A percentile compares a stretch with the other conserved stretches of the same genome.
Conservation (phyloP, 2,888 invertebrate species). For the Eugnorisma glareosa region DNA sequence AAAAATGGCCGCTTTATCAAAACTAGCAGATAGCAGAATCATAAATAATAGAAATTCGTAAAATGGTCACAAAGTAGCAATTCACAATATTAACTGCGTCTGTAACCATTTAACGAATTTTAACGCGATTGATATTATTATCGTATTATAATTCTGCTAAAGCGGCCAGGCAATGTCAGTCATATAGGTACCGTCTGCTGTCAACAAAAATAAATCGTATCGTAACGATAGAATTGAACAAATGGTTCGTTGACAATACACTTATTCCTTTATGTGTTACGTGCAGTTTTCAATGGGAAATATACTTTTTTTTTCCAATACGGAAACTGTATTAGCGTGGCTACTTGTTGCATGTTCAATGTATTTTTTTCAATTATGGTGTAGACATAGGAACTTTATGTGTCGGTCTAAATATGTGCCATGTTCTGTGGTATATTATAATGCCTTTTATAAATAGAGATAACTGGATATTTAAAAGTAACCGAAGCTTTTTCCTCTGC, state of each 20-base stretch:
- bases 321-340: not conserved
- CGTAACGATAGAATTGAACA: not conserved
- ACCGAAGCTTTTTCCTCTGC: not conserved
- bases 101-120: too few species aligned
- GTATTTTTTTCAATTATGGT: not conserved
- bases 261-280: not conserved
- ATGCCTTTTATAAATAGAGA: not conserved
- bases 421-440: not conserved
- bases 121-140: too few species aligned
- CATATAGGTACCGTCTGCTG: not conserved
- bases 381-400: not conserved
- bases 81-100: too few species aligned
- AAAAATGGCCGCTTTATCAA: too few species aligned
- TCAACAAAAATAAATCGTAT: not conserved
- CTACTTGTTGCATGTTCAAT: not conserved
- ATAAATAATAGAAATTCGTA: too few species aligned
- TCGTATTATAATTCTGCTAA: not conserved
- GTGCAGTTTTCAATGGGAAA: slow-evolving; percentile 9
- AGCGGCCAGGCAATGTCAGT: not conserved
- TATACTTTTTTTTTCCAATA: slow-evolving; percentile 9
- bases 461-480: not conserved
- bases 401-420: not conserved
- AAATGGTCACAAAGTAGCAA: too few species aligned
- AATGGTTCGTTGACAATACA: not conserved
- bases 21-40: too few species aligned